Evolutionary conservation across 2,113 vertebrate genomes (phyloP).

Genomic region (Theristicus caerulescens): DNA sequence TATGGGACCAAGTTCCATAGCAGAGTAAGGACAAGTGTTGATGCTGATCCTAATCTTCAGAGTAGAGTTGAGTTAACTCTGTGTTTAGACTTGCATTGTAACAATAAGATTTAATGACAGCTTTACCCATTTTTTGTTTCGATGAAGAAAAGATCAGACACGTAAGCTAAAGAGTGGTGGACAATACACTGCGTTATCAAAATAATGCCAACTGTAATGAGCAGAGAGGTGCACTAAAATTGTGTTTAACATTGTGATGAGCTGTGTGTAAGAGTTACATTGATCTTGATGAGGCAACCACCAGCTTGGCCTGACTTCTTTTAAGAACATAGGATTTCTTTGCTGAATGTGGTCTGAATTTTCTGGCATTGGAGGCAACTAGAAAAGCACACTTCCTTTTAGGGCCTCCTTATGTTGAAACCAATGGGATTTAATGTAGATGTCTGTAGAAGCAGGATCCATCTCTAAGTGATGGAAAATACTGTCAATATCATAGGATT

Average conservation of each 20-base stretch:
- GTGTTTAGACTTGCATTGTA: neutral
- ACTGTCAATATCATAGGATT: neutral
- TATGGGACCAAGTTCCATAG: neutral
- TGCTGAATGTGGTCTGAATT: neutral
- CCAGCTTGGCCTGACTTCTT: neutral
- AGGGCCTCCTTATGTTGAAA: neutral
- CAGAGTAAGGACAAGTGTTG: neutral
- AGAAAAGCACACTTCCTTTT: neutral
- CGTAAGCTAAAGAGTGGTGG: rapidly evolving
- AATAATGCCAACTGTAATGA: neutral
- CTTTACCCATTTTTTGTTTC: neutral
- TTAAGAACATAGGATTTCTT: neutral
- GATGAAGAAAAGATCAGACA: neutral
- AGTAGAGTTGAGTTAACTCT: neutral
- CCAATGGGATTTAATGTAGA: neutral
- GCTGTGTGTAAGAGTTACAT: neutral
- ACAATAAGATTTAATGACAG: neutral
- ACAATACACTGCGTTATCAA: neutral
- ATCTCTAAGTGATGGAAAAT: neutral
- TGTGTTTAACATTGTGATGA: neutral
- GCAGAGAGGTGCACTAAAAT: neutral
- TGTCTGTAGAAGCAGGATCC: slow-evolving; percentile 57
- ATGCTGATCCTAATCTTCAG: neutral
- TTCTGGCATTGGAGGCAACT: neutral
- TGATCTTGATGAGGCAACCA: neutral